phyloP scores from a whole-genome alignment of 2,113 vertebrate genomes.

The Hystrix cristata region DNA sequence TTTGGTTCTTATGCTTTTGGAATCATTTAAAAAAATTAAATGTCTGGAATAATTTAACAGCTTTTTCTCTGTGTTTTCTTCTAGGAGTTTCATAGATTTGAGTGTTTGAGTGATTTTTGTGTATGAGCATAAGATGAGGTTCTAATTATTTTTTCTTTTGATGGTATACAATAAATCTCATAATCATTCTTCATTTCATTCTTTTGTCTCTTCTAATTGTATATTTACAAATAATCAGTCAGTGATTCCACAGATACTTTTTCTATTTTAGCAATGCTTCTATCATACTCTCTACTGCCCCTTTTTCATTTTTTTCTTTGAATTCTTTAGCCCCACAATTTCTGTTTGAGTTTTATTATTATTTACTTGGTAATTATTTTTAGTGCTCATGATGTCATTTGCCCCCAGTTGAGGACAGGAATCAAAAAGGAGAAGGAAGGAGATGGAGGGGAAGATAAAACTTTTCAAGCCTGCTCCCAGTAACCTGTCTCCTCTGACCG shows the following conservation, averaged over 20 bases:
- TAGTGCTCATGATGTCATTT: not conserved
- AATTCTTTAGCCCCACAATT: not conserved
- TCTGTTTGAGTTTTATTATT: not conserved
- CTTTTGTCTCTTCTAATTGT: not conserved
- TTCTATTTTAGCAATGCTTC: not conserved
- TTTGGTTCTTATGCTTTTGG: not conserved
- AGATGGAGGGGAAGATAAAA: not conserved
- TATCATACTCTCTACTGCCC: too few species aligned
- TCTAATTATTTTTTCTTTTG: not conserved
- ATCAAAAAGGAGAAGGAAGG: not conserved
- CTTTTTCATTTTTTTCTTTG: not conserved
- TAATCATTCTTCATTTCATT: not conserved
- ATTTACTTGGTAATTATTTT: not conserved
- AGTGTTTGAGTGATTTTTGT: not conserved
- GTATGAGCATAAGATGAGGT: not conserved
- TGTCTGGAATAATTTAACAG: not conserved
- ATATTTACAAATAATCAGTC: not conserved
- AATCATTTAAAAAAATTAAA: not conserved
- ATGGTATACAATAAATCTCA: not conserved
- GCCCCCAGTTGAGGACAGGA: not conserved
- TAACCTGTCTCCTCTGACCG: not conserved
- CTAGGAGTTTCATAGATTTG: not conserved
- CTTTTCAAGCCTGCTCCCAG: not conserved
- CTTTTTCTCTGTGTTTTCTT: not conserved
- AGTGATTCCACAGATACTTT: not conserved